phyloP scores from a whole-genome alignment of 2,888 invertebrate species.

The Acleris sparsana region DNA sequence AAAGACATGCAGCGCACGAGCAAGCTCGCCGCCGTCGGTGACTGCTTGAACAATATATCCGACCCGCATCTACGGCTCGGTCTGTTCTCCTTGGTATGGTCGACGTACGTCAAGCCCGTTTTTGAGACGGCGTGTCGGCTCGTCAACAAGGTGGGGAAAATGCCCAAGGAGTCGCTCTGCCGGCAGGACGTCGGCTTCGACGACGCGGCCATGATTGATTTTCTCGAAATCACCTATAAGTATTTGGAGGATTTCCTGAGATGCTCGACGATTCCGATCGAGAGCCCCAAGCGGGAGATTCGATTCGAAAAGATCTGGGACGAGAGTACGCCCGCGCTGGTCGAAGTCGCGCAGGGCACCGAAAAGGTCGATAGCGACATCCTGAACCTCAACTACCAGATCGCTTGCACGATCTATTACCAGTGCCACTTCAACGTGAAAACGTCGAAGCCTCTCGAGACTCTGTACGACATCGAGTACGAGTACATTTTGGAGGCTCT shows the following conservation, averaged over 20 bases:
- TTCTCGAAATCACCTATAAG: conserved; percentile 71
- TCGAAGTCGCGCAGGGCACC: conserved; percentile 90
- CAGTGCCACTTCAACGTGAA: conserved; percentile 91
- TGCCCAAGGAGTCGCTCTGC: conserved; percentile 93
- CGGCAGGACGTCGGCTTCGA: conserved; percentile 89
- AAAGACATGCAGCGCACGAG: conserved; percentile 87
- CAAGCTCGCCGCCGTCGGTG: conserved; percentile 87
- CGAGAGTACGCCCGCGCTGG: conserved; percentile 86
- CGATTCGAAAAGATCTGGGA: conserved; percentile 87
- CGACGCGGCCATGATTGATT: conserved; percentile 83
- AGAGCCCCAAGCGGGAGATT: conserved; percentile 68
- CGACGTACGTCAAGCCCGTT: conserved; percentile 91
- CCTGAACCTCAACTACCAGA: conserved; percentile 91
- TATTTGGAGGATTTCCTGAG: conserved; percentile 76
- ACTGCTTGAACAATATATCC: conserved; percentile 86
- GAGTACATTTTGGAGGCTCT: conserved; percentile 83
- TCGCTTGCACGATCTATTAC: conserved; percentile 90
- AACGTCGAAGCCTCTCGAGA: conserved; percentile 87
- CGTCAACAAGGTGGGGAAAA: conserved; percentile 91
- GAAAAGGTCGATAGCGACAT: conserved; percentile 89
- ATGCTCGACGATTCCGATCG: conserved; percentile 65
- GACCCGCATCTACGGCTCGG: conserved; percentile 89
- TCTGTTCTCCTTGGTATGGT: conserved; percentile 93
- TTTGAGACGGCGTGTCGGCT: conserved; percentile 90
- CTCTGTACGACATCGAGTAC: conserved; percentile 90